Base-by-base conservation (phyloP, 2,797 vertebrate genomes). In the Novumbra hubbsi region DNA sequence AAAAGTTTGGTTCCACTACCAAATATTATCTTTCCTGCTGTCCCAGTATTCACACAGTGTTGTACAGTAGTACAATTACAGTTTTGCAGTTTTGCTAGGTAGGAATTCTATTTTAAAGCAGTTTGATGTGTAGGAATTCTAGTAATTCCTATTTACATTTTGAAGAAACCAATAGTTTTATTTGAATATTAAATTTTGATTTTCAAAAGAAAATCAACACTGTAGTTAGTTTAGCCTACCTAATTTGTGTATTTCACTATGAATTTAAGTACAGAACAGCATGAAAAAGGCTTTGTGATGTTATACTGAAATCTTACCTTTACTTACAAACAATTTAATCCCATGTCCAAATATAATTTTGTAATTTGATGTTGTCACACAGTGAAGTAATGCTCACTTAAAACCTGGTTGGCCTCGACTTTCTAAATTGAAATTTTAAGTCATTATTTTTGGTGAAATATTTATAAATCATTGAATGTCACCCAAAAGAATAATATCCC, bases 1-100 rank as follows among this genome's bases (percentile, higher is more conserved):
- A 65, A 73, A 17, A 81, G 67, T 62, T 73, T 30, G 12, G 64
- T 72, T 73, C 79, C 81, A 32, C 72, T 32, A 62, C 73, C 81
- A 78, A 78, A 80, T 5, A 63, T 78, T 0, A 78, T 21, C 48
- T 78, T 78, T 63, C 52, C 68, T 49, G 62, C 24, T 55, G 21
- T 19, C n/a, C 64, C 71, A 76, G 73, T 62, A 79, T 62, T 52
- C 32, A 60, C 24, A 68, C 76, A 78, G 71, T 52, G 74, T 63
- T 50, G 50, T 11, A 78, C 15, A 55, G 55, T 66, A 41, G 17
- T 49, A 75, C 79, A 80, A 70, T 50, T 68, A 76, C 65, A 21
- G 41, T 14, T 45, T 45, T 12, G 6, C 32, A 12, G 17, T 41
- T 9, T 38, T 21, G 27, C 30, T 17, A 5, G 12, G 28, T 6